phyloP scores from a whole-genome alignment of 1,140 invertebrate genomes.

The Heliothis virescens region DNA sequence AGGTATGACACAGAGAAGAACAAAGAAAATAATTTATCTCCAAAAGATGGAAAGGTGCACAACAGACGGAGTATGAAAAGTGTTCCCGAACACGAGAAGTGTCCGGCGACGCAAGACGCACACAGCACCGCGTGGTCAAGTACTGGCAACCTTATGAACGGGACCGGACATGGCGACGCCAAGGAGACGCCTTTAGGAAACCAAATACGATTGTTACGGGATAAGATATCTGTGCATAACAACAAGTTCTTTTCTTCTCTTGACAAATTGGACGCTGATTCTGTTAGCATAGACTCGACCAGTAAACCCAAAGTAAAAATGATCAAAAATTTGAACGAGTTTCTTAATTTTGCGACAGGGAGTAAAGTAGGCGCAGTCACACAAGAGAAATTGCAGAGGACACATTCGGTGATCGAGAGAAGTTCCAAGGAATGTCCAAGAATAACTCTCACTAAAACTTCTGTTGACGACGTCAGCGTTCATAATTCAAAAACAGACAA shows the following conservation, averaged over 20 bases:
- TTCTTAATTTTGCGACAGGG: constrained; percentile 91
- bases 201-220: constrained; percentile 77
- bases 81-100: constrained; percentile 73
- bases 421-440: constrained; percentile 70
- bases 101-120: constrained; percentile 56
- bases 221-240: constrained; percentile 83
- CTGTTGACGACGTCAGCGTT: constrained; percentile 69
- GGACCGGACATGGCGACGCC: constrained; percentile 62
- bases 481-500: constrained; percentile 65
- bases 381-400: constrained; percentile 72
- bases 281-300: constrained; percentile 56
- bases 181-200: constrained; percentile 78
- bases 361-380: constrained; percentile 86
- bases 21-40: constrained; percentile 57
- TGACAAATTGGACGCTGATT: constrained; percentile 81
- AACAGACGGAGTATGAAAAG: constrained; percentile 72
- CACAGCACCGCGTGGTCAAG: constrained; percentile 62
- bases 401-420: constrained; percentile 70
- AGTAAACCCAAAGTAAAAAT: constrained; percentile 86
- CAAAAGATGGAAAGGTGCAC: constrained; percentile 61
- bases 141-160: constrained; percentile 76
- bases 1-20: constrained; percentile 61
- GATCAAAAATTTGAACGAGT: constrained; percentile 94
- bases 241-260: constrained; percentile 86
- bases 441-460: constrained; percentile 76